phyloP scores from a whole-genome alignment of 2,797 vertebrate species.

The Erpetoichthys calabaricus region DNA sequence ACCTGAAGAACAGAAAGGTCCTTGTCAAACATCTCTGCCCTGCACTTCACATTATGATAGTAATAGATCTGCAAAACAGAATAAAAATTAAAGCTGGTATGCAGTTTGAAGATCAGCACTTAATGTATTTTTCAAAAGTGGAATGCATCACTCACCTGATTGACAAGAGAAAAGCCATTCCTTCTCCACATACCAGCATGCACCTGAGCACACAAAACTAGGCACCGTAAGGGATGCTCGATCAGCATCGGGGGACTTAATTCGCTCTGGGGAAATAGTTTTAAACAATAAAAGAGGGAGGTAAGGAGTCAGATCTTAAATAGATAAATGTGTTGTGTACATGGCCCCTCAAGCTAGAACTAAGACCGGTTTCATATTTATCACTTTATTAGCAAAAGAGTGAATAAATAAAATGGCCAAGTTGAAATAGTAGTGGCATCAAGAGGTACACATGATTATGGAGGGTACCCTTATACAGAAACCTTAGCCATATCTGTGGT shows the following conservation, averaged over 20 bases:
- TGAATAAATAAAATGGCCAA: too few relatives aligned
- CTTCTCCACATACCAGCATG: constrained; percentile 97
- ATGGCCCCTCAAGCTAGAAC: too few relatives aligned
- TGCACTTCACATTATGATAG: constrained; percentile 94
- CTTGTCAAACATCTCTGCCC: constrained; percentile 97
- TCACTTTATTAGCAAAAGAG: too few relatives aligned
- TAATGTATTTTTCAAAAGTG: background rate
- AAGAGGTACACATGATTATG: too few relatives aligned
- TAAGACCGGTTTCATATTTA: too few relatives aligned
- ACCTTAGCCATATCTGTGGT: too few relatives aligned
- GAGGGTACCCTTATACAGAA: too few relatives aligned
- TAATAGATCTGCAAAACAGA: constrained; percentile 76
- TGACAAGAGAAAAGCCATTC: constrained; percentile 92
- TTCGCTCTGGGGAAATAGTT: constrained; percentile 63
- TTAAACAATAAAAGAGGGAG: background rate
- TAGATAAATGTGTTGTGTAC: too few relatives aligned
- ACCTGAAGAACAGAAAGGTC: constrained; percentile 95
- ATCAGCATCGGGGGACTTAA: constrained; percentile 86
- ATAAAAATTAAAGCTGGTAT: background rate
- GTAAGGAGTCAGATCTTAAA: too few relatives aligned
- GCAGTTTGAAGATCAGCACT: background rate
- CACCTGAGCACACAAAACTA: constrained; percentile 90
- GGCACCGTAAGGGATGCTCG: constrained; percentile 83
- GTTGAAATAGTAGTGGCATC: too few relatives aligned
- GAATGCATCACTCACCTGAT: constrained; percentile 57